Base-by-base conservation (phyloP, 2,113 vertebrate genomes). In the Dipodomys ordii region DNA sequence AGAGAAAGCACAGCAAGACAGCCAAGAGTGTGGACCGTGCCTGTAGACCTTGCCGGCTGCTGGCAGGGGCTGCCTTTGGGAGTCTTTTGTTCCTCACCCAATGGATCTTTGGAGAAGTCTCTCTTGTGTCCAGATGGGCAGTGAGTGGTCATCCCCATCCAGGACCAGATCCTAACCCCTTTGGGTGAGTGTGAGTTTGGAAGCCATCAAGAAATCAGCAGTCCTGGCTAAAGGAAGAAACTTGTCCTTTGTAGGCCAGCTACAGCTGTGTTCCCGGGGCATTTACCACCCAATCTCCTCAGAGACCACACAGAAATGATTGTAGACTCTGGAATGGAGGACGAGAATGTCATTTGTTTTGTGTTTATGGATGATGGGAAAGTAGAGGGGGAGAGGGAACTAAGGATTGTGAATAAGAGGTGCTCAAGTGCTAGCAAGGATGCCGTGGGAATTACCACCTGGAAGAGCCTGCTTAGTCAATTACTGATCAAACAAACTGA, bases 81-180 rank as follows among this genome's bases (percentile, higher is more conserved):
- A 98, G 97, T 92, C 97, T 98, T 2, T 0, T 97, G 94, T 98
- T 98, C 88, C 98, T 98, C 69, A 98, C 94, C 2, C 95, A 98
- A 3, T 98, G 98, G 98, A 93, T 98, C 93, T 98, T 98, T 93
- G 98, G 98, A 53, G 98, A 98, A 28, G 98, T 98, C 81, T 98
- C 98, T 0, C 92, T 98, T n/a, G 85, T 98, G 95, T 98, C 97
- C 95, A 97, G 98, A 95, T 98, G 98, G 98, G 98, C 98, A 93
- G 98, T 98, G 91, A 98, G 97, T 92, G 98, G 98, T n/a, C 97
- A 98, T 87, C 98, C 98, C 53, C 71, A 97, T 73, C 57, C 96
- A 49, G 98, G 98, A 72, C 98, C 98, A 27, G 97, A 98, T 88
- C 98, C 98, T 83, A 98, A 98, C 96, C 98, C 98, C 1, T 97